Evolutionary conservation across 2,888 invertebrate species (phyloP).

Genomic region (Trichogramma evanescens): DNA sequence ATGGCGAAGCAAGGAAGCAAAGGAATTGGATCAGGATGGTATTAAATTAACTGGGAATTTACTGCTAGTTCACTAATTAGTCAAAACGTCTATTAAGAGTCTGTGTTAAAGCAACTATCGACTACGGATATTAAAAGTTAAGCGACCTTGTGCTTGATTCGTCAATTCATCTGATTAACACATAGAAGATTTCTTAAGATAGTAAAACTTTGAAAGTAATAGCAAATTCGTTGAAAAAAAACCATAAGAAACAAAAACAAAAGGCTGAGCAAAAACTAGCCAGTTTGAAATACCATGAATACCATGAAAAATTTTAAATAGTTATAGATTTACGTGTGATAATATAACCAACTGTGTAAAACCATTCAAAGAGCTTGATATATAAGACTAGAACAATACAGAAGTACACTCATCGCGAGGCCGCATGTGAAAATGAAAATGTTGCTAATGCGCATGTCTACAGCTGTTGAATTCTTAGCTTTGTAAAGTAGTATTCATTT

Average conservation of each 20-base stretch:
- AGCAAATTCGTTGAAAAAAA: conserved; percentile 7
- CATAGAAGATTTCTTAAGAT: not conserved
- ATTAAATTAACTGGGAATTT: no score
- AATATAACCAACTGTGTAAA: no score
- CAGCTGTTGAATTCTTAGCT: not conserved
- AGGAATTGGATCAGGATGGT: no score
- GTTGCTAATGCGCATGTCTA: conserved; percentile 7
- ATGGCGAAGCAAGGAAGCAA: no score
- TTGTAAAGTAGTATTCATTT: conserved; percentile 18
- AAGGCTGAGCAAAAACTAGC: not conserved
- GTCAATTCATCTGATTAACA: not conserved
- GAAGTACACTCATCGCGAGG: not conserved
- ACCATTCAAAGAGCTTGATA: no score
- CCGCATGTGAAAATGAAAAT: not conserved
- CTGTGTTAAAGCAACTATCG: conserved; percentile 19
- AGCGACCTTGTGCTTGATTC: conserved; percentile 25
- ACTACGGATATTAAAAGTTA: conserved; percentile 16
- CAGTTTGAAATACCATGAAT: no score
- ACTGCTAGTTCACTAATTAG: conserved; percentile 14
- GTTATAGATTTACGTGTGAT: no score
- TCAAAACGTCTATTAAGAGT: conserved; percentile 13
- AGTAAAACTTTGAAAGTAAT: conserved; percentile 10
- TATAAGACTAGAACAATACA: not conserved
- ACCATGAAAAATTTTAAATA: no score
- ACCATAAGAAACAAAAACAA: not conserved